Base-by-base conservation (phyloP, 2,888 invertebrate species). In the Hipparchia semele region DNA sequence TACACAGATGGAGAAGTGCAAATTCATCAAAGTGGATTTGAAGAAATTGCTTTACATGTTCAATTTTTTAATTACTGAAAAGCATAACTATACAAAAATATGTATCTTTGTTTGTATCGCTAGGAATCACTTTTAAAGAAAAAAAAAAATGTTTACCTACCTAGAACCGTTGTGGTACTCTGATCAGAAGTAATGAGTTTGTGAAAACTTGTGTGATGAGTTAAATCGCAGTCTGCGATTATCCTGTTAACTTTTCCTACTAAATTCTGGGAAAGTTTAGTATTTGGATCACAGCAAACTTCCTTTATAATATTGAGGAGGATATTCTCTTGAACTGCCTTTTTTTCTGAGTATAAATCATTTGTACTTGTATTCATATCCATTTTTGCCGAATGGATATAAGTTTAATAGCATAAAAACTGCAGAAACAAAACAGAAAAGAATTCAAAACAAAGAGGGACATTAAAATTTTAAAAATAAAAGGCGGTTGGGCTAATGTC, bases 161-260 rank as follows among this genome's bases (percentile, higher is more conserved):
- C 94, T 60, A 94, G 78, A 61, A 94, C 78, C 39, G 89, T 89
- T 10, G 91, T 87, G 51, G 92, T 89, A 73, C 89, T 90, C 69
- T 92, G 90, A 83, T 94, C 90, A 13, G 89, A 86, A 9, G 90
- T 87, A 73, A 85, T 89, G 12, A 92, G 79, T 78, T 87, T 92
- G 75, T 94, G 93, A 46, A 94, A 83, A 74, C 91, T 92, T 4
- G 90, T 84, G 76, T 93, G 85, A 77, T 91, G 87, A 5, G 84
- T 84, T 5, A 94, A 83, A 73, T 94, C 90, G 71, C 90, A 91
- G 72, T 92, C 91, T 1, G 91, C 86, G 59, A 93, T 87, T 53
- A 94, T 91, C 72, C 87, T 86, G 13, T 84, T 88, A 1, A 94
- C 86, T 86, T 93, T 94, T 9, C 86, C 89, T 53, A 82, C 85